These are phyloP conservation scores for Caenorhabditis imperialis DNA, from an alignment of 2,888 invertebrate species.

Conservation along the genomic window DNA sequence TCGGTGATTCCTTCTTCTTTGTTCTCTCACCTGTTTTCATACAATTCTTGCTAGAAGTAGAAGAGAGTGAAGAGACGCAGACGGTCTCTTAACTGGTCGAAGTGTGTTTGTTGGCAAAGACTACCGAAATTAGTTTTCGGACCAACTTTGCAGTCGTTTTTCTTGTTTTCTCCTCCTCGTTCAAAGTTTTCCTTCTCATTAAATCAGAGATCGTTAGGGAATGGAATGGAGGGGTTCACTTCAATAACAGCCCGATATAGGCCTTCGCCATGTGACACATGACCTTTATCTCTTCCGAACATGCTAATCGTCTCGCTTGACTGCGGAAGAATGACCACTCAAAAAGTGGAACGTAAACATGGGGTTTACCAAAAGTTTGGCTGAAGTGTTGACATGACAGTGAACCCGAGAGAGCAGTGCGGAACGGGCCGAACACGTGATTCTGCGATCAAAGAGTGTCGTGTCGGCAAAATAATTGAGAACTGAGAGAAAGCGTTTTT, in stretches of 20 bases:
- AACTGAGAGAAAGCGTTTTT: slow-evolving; percentile 5
- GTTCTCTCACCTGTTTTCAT: slow-evolving; percentile 31
- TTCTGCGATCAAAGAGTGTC: slow-evolving; percentile 34
- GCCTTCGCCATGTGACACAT: too few species aligned
- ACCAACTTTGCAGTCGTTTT: too few species aligned
- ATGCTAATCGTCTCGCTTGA: slow-evolving; percentile 4
- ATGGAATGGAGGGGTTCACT: too few species aligned
- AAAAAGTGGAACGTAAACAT: slow-evolving; percentile 37
- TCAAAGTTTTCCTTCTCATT: too few species aligned
- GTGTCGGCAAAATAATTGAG: background rate
- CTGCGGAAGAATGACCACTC: slow-evolving; percentile 15
- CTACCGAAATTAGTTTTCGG: too few species aligned
- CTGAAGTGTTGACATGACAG: slow-evolving; percentile 36
- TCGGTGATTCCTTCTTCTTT: slow-evolving; percentile 22
- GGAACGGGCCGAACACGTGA: slow-evolving; percentile 25
- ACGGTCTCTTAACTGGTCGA: background rate
- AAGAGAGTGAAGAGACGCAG: slow-evolving; percentile 9
- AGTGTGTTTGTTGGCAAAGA: too few species aligned
- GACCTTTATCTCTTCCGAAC: too few species aligned
- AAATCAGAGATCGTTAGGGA: too few species aligned
- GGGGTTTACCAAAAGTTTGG: slow-evolving; percentile 24
- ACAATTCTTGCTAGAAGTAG: slow-evolving; percentile 1
- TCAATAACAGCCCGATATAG: too few species aligned
- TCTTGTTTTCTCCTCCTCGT: too few species aligned
- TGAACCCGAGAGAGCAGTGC: slow-evolving; percentile 27